Base-by-base conservation (phyloP, 2,888 invertebrate species). In the Neuroscelio doddi region DNA sequence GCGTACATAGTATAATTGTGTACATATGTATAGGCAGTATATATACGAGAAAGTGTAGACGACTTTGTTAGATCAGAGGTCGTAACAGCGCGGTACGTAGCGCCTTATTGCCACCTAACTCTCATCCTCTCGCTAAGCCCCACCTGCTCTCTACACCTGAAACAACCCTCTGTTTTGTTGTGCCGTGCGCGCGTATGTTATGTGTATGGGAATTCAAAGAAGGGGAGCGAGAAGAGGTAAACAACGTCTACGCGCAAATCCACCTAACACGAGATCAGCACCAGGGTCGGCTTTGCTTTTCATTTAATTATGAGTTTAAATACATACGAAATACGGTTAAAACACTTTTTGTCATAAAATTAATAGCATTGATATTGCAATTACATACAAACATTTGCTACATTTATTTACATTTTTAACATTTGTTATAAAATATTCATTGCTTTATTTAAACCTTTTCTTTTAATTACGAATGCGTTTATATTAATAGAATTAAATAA, bases 81-180 rank as follows among this genome's bases (percentile, higher is more conserved):
- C 80, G 80, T 80, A 80, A 81, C 80, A 72, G 78, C 80, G 80
- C 75, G 81, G 81, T 80, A 74, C 78, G 77, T 76, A 76, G 72
- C 76, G 71, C 79, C 79, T 81, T 80, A 81, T 81, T 78, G 79
- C 79, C 73, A 73, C 74, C 77, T 72, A 71, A 17, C 21, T 27
- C 15, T 74, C 74, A 67, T 69, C 71, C 63, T 68, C 67, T 58
- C 66, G 46, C 63, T 30, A 17, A 58, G 44, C 32, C 41, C 62
- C 69, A 56, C 56, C 27, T 47, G 17, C 67, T 39, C 67, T 50
- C 63, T 45, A 38, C 30, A 9, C 34, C 39, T 26, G 53, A 53
- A 51, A 65, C 58, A 64, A 56, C 64, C 64, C 65, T 61, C 16
- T 9, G 17, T 27, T 16, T 49, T 30, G 21, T 41, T 51, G 32